phyloP scores from a whole-genome alignment of 2,888 invertebrate genomes.

The Lasioglossum zephyrum region DNA sequence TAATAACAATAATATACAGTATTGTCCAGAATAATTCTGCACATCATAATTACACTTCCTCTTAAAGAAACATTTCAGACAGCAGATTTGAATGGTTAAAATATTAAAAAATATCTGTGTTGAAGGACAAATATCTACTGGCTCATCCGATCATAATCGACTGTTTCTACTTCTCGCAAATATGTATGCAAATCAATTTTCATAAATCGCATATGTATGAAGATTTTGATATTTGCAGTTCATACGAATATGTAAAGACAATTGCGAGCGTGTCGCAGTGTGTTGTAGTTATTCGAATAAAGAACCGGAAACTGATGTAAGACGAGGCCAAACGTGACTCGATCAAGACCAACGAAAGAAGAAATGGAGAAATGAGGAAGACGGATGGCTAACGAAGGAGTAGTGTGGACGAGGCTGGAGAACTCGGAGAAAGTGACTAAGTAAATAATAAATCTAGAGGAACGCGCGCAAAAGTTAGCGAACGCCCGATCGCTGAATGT shows the following conservation, averaged over 20 bases:
- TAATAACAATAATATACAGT: background rate
- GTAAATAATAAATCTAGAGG: constrained; percentile 8
- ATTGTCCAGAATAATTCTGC: background rate
- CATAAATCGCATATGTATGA: background rate
- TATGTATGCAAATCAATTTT: background rate
- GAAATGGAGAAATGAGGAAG: background rate
- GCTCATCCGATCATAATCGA: background rate
- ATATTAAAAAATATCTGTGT: background rate
- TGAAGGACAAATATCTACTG: background rate
- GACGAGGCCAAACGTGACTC: background rate
- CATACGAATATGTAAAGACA: background rate
- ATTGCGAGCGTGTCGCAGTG: no score
- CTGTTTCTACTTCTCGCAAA: background rate
- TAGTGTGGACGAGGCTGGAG: background rate
- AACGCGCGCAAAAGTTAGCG: background rate
- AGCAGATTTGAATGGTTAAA: background rate
- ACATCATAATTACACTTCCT: background rate
- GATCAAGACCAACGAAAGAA: background rate
- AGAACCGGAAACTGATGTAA: background rate
- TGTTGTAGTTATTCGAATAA: background rate
- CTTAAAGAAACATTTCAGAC: background rate
- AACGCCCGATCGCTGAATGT: background rate
- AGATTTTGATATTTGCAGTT: no score
- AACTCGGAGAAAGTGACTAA: background rate
- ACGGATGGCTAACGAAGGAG: background rate